Evolutionary conservation across 35 echinoderm and acorn worm genomes (phyloP).

Genomic region (Nesometra sesokonis): DNA sequence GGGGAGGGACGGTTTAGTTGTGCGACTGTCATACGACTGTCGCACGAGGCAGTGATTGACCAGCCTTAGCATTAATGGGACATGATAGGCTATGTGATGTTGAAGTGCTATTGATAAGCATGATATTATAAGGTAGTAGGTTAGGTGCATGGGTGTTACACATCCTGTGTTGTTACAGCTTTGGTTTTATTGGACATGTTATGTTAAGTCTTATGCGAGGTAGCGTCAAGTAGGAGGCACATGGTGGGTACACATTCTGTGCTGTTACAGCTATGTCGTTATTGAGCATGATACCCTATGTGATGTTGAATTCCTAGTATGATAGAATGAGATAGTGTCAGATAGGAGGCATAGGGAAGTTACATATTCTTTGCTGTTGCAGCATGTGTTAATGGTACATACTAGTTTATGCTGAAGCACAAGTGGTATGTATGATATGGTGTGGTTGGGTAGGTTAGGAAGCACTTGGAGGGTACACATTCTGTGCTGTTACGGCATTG

Average conservation of each 20-base stretch:
- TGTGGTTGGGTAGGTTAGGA: constrained; percentile 92
- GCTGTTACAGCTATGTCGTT: constrained; percentile 78
- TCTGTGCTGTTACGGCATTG: constrained; percentile 84
- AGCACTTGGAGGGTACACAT: constrained; percentile 94
- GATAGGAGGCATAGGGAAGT: constrained; percentile 94
- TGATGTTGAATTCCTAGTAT: constrained; percentile 54
- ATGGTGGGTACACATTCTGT: constrained; percentile 95
- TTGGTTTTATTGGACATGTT: constrained; percentile 83
- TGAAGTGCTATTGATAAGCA: constrained; percentile 63
- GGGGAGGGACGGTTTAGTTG: too few relatives aligned
- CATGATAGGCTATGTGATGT: constrained; percentile 92
- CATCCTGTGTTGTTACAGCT: constrained; percentile 85
- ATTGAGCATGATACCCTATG: constrained; percentile 80
- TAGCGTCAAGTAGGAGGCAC: too few relatives aligned
- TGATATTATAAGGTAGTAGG: too few relatives aligned
- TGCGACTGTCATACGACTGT: too few relatives aligned
- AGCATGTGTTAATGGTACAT: constrained; percentile 76
- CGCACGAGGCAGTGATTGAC: too few relatives aligned
- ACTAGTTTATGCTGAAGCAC: constrained; percentile 63
- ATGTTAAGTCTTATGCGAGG: constrained; percentile 75
- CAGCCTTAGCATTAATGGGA: constrained; percentile 58
- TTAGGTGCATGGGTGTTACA: constrained; percentile 92
- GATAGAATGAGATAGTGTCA: too few relatives aligned
- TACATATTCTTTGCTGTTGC: constrained; percentile 92
- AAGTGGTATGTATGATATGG: too few relatives aligned